Evolutionary conservation across 2,888 invertebrate species (phyloP).

Genomic region (Liodrosophila aerea): DNA sequence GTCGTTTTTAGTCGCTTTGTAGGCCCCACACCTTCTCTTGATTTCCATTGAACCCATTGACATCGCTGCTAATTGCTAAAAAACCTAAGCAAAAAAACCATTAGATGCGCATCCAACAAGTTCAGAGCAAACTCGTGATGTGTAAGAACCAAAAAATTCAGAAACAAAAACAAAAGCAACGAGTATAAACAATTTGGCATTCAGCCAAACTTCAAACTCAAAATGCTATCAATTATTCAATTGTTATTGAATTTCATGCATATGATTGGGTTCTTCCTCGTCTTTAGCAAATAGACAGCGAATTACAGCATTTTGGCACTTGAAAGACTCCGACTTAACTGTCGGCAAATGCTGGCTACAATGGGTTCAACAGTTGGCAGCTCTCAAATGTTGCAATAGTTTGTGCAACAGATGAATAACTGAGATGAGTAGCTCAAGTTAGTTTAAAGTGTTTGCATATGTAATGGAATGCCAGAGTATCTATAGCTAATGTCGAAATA

Average conservation of each 20-base stretch:
- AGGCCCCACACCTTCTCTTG: slow-evolving; percentile 66
- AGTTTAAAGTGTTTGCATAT: no score
- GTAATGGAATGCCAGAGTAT: no score
- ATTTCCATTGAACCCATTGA: slow-evolving; percentile 70
- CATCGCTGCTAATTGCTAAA: slow-evolving; percentile 71
- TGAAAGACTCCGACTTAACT: no score
- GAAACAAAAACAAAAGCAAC: slow-evolving; percentile 18
- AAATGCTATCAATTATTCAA: neutral
- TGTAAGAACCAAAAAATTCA: slow-evolving; percentile 46
- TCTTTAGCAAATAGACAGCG: no score
- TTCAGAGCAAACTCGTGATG: slow-evolving; percentile 65
- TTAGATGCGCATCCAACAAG: slow-evolving; percentile 34
- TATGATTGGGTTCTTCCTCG: neutral
- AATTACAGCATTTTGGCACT: no score
- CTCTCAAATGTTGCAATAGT: no score
- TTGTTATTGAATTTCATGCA: neutral
- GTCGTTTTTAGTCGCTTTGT: slow-evolving; percentile 2
- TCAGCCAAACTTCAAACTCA: neutral
- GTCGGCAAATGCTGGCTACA: no score
- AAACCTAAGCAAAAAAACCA: slow-evolving; percentile 15
- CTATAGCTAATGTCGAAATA: no score
- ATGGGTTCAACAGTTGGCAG: neutral
- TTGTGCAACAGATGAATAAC: no score
- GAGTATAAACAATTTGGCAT: neutral
- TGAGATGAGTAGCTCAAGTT: no score